Percentiles rank a stretch among this genome's conserved stretches.
phyloP scores from a whole-genome alignment of 2,113 vertebrate genomes.

The Camelus dromedarius region DNA sequence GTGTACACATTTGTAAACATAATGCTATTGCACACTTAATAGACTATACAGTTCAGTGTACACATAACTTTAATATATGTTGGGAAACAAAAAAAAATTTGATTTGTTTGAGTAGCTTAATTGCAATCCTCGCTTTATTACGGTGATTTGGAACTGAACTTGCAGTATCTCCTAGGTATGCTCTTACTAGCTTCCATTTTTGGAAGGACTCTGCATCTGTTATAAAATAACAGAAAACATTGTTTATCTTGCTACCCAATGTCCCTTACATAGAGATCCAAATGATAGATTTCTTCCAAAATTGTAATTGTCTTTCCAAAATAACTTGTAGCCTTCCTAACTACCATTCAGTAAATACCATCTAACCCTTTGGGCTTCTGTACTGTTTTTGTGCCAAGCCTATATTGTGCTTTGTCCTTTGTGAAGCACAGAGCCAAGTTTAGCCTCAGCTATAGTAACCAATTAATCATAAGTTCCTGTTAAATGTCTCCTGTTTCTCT shows the following conservation, averaged over 20 bases:
- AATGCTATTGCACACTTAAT: neutral
- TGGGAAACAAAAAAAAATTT: neutral
- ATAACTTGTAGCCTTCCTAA: conserved; percentile 69
- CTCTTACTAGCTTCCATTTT: neutral
- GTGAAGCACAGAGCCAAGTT: neutral
- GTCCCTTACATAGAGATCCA: conserved; percentile 57
- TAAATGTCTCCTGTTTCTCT: conserved; percentile 27
- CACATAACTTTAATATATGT: neutral
- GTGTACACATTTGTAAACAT: neutral
- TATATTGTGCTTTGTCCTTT: conserved; percentile 55
- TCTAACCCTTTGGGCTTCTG: conserved; percentile 48
- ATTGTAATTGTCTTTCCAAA: conserved; percentile 67
- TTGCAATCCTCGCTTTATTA: neutral
- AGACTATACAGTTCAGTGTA: neutral
- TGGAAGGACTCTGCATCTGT: conserved; percentile 24
- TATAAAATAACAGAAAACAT: conserved; percentile 55
- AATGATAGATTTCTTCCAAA: conserved; percentile 62
- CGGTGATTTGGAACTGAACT: neutral
- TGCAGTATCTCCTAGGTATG: neutral
- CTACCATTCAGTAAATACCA: conserved; percentile 67
- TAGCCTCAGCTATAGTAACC: neutral
- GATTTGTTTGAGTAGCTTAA: neutral
- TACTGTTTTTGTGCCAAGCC: conserved; percentile 23
- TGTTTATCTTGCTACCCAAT: conserved; percentile 62
- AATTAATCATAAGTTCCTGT: neutral